Evolutionary conservation across 2,113 vertebrate species (phyloP).

Genomic region (Chloropsis hardwickii): DNA sequence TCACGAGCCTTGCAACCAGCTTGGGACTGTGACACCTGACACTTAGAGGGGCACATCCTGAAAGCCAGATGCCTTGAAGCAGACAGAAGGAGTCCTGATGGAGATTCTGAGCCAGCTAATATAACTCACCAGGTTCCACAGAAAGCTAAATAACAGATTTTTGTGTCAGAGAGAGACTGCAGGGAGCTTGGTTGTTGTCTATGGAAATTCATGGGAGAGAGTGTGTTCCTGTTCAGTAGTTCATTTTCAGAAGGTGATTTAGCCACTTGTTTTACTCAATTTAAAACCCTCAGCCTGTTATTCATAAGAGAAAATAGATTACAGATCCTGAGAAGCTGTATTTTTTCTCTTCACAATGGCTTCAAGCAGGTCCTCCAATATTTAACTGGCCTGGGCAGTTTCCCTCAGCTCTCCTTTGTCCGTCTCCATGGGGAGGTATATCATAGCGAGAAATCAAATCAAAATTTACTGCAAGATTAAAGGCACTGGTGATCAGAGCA

Average conservation of each 20-base stretch:
- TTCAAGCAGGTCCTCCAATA: not conserved
- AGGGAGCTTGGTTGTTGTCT: not conserved
- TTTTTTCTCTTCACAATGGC: not conserved
- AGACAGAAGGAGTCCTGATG: not conserved
- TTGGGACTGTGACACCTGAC: fast-evolving
- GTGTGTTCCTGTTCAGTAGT: not conserved
- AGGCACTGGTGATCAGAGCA: not conserved
- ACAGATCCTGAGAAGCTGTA: not conserved
- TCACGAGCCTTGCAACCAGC: fast-evolving
- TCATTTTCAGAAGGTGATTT: not conserved
- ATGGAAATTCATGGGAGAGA: not conserved
- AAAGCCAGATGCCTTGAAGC: not conserved
- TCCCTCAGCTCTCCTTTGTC: not conserved
- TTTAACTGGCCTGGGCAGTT: not conserved
- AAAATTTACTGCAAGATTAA: slow-evolving; percentile 5
- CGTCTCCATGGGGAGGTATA: not conserved
- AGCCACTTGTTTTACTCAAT: slow-evolving; percentile 20
- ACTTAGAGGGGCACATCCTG: not conserved
- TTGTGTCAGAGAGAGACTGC: not conserved
- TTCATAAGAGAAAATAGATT: not conserved
- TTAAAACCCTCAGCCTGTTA: not conserved
- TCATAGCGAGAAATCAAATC: not conserved
- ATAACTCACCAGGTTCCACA: not conserved
- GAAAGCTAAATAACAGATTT: not conserved
- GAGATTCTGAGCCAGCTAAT: not conserved